Evolutionary conservation across 2,113 vertebrate genomes (phyloP).

Genomic region (Gymnocephalus cernua): DNA sequence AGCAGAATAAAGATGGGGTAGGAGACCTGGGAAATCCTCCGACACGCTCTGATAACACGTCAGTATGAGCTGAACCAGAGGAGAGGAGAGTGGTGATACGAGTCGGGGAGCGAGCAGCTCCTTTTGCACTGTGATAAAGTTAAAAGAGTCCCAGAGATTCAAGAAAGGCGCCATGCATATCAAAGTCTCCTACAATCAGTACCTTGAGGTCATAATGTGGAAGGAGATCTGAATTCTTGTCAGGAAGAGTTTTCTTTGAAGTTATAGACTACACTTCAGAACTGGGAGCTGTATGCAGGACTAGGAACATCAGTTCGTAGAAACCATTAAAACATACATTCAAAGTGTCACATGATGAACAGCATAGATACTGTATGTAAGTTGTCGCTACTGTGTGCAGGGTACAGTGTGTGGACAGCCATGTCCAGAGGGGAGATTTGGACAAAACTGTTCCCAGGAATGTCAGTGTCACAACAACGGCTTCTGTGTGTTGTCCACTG

Average conservation of each 20-base stretch:
- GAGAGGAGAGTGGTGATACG: not conserved
- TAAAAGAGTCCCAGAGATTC: not conserved
- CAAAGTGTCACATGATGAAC: not conserved
- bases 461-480: slow-evolving; percentile 97
- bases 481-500: slow-evolving; percentile 85
- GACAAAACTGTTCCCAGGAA: slow-evolving; percentile 95
- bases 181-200: not conserved
- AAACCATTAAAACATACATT: not conserved
- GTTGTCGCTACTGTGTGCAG: slow-evolving; percentile 74
- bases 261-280: not conserved
- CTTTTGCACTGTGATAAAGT: not conserved
- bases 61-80: slow-evolving; percentile 8
- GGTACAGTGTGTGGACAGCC: slow-evolving; percentile 97
- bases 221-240: not conserved
- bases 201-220: not conserved
- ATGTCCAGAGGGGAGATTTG: slow-evolving; percentile 92
- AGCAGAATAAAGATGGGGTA: not conserved
- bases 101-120: not conserved
- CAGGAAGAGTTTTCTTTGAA: not conserved
- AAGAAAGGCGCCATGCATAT: not conserved
- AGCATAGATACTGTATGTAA: not conserved
- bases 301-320: not conserved
- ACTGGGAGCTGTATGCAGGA: not conserved
- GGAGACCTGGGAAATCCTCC: not conserved
- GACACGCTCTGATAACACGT: not conserved